phyloP scores from a whole-genome alignment of 2,888 invertebrate genomes.

The Volucella inanis region DNA sequence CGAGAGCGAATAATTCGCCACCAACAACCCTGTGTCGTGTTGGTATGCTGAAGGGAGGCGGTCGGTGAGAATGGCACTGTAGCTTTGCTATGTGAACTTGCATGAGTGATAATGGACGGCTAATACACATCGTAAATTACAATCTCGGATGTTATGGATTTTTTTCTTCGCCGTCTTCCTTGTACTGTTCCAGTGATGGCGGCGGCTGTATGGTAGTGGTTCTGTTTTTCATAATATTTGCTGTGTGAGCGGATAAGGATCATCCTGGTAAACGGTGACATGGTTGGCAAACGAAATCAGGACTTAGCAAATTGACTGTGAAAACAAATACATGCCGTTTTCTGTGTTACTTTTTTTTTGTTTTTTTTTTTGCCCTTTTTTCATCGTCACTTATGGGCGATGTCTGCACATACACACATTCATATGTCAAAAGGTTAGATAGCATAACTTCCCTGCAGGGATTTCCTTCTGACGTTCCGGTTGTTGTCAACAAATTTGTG shows the following conservation, averaged over 20 bases:
- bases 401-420: not conserved
- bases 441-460: conserved; percentile 36
- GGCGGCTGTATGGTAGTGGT: conserved; percentile 19
- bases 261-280: conserved; percentile 62
- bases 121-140: conserved; percentile 75
- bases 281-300: conserved; percentile 64
- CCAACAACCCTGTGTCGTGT: conserved; percentile 37
- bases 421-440: conserved; percentile 12
- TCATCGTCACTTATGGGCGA: not conserved
- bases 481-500: conserved; percentile 52
- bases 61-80: not conserved
- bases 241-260: conserved; percentile 57
- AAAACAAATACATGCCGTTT: conserved; percentile 59
- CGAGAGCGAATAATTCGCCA: conserved; percentile 60
- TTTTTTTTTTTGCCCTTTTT: not conserved
- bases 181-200: conserved; percentile 2
- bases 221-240: conserved; percentile 7
- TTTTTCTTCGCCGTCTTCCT: conserved; percentile 18
- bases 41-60: conserved; percentile 15
- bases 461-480: conserved; percentile 12
- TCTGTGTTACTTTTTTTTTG: conserved; percentile 9
- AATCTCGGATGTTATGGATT: conserved; percentile 68
- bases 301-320: conserved; percentile 67
- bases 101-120: conserved; percentile 75
- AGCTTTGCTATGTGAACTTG: conserved; percentile 57